Evolutionary conservation across 2,888 invertebrate genomes (phyloP).

Genomic region (Andrena camellia): DNA sequence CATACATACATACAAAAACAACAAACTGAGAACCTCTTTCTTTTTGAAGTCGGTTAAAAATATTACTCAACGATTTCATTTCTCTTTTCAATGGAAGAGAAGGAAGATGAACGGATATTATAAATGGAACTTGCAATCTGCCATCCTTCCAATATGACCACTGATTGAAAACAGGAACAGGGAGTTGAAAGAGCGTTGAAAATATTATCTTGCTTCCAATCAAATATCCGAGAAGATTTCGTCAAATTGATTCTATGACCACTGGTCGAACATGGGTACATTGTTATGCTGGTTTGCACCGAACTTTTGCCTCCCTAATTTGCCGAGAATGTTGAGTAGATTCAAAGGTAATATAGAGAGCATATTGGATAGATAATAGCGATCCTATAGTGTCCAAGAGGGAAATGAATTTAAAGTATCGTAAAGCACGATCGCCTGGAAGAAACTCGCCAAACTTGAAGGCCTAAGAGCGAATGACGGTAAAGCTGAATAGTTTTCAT

Average conservation of each 20-base stretch:
- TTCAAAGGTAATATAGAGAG: neutral
- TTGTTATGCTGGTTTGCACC: neutral
- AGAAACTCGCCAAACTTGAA: slow-evolving; percentile 40
- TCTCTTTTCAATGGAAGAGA: no score
- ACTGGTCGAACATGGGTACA: neutral
- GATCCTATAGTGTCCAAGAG: neutral
- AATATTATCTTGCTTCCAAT: no score
- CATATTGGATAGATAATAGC: slow-evolving; percentile 4
- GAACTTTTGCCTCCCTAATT: neutral
- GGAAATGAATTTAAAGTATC: slow-evolving; percentile 42
- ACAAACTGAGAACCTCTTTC: no score
- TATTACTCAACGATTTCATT: no score
- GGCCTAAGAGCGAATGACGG: slow-evolving; percentile 46
- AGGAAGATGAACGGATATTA: no score
- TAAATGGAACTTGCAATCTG: no score
- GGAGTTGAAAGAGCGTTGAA: no score
- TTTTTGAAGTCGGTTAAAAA: no score
- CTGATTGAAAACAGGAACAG: no score
- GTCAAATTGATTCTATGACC: neutral
- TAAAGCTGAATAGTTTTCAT: slow-evolving; percentile 48
- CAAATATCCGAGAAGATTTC: neutral
- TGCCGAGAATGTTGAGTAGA: neutral
- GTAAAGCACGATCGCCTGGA: slow-evolving; percentile 48
- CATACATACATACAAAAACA: no score
- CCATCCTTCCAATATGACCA: no score